Conservation (phyloP, 2,888 invertebrate genomes). For the Drosophila falleni region DNA sequence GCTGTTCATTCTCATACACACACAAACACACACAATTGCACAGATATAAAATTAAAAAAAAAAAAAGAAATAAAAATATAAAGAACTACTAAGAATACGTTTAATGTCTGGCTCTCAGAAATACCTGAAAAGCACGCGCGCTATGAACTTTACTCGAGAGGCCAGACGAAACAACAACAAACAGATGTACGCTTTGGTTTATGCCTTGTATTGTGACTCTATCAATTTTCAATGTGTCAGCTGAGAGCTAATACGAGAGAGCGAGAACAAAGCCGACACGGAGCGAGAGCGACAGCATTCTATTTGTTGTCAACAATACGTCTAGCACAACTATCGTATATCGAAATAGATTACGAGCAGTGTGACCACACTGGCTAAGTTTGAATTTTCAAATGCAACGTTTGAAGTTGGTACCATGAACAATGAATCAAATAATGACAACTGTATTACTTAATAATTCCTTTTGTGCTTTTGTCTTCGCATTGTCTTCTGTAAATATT, state of each 20-base stretch:
- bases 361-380: conserved; percentile 13
- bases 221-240: conserved; percentile 18
- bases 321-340: conserved; percentile 31
- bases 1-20: conserved; percentile 22
- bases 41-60: background rate
- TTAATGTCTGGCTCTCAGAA: conserved; percentile 8
- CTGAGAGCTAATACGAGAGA: conserved; percentile 15
- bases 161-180: conserved; percentile 22
- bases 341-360: conserved; percentile 23
- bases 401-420: background rate
- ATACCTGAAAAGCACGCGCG: conserved; percentile 18
- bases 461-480: background rate
- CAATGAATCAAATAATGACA: background rate
- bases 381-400: conserved; percentile 15
- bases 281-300: background rate
- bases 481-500: conserved; percentile 11
- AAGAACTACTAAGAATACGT: conserved; percentile 2
- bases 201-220: background rate
- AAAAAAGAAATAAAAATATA: background rate
- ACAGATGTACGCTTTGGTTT: conserved; percentile 1
- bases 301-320: conserved; percentile 1
- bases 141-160: conserved; percentile 11
- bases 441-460: background rate
- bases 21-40: conserved; percentile 2
- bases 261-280: background rate